A percentile compares a stretch with the other conserved stretches of the same genome.
phyloP scores from a whole-genome alignment of 1,140 invertebrate species.

The Aphelinus certus region DNA sequence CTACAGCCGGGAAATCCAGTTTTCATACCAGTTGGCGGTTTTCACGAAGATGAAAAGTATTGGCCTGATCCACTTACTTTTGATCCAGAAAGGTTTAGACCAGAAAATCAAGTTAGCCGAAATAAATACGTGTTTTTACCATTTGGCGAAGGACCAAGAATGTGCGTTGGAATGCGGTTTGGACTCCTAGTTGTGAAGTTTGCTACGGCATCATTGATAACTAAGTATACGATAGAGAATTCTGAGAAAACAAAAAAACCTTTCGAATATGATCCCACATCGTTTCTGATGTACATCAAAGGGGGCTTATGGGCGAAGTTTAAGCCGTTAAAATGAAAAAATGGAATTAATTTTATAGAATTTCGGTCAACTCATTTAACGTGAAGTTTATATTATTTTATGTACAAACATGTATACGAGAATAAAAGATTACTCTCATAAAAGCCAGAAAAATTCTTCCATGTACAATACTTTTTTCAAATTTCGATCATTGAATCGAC shows the following conservation, averaged over 20 bases:
- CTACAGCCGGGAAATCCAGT: slow-evolving; percentile 50
- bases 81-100: slow-evolving; percentile 73
- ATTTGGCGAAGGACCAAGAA: slow-evolving; percentile 70
- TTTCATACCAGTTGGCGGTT: slow-evolving; percentile 52
- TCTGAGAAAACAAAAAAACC: slow-evolving; percentile 45
- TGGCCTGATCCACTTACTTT: slow-evolving; percentile 73
- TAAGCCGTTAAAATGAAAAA: no score
- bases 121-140: slow-evolving; percentile 65
- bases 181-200: slow-evolving; percentile 65
- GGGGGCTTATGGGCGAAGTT: slow-evolving; percentile 1
- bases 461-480: no score
- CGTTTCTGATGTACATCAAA: neutral
- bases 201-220: slow-evolving; percentile 58
- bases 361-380: no score
- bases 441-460: no score
- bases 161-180: slow-evolving; percentile 68
- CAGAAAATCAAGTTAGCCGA: slow-evolving; percentile 52
- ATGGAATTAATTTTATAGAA: no score
- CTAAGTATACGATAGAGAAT: slow-evolving; percentile 48
- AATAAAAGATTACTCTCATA: no score
- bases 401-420: no score
- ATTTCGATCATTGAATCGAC: no score
- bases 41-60: slow-evolving; percentile 65
- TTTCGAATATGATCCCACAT: slow-evolving; percentile 39
- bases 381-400: no score